These are phyloP conservation scores for Sphaeridia pumilis DNA, from an alignment of 2,888 invertebrate genomes.

Conservation along the genomic window DNA sequence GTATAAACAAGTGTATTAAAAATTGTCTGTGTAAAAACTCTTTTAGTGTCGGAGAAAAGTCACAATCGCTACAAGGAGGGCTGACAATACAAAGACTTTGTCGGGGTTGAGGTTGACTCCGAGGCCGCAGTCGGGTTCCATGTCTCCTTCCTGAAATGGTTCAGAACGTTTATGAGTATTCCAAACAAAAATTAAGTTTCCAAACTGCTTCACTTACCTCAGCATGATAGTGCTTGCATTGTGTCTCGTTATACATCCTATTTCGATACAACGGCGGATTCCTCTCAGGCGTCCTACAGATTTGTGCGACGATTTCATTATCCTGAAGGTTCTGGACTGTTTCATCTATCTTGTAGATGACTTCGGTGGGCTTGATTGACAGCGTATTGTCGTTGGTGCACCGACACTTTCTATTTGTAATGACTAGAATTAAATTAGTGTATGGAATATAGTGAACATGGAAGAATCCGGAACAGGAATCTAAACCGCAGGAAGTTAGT, in stretches of 20 bases:
- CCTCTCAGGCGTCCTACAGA: constrained; percentile 20
- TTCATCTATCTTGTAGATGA: constrained; percentile 18
- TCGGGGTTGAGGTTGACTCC: constrained; percentile 5
- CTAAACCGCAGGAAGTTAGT: constrained; percentile 53
- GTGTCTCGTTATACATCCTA: constrained; percentile 16
- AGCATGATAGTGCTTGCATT: constrained; percentile 14
- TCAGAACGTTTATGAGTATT: too few relatives aligned
- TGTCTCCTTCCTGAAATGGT: constrained; percentile 11
- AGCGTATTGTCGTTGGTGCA: constrained; percentile 23
- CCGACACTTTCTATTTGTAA: constrained; percentile 51
- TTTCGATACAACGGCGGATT: constrained; percentile 26
- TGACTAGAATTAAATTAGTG: constrained; percentile 75
- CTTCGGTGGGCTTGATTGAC: constrained; percentile 24
- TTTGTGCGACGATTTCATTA: constrained; percentile 20
- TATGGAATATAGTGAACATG: constrained; percentile 84
- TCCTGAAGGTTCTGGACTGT: constrained; percentile 4
- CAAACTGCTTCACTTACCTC: constrained; percentile 7
- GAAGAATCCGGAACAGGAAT: constrained; percentile 79
- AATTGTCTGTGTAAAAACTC: too few relatives aligned
- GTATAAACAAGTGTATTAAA: too few relatives aligned
- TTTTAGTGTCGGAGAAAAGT: too few relatives aligned
- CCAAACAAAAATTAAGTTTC: too few relatives aligned
- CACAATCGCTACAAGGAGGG: too few relatives aligned
- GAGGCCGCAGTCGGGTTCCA: constrained; percentile 17
- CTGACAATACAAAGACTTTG: constrained; percentile 6